Percentiles rank a stretch among this genome's conserved stretches.
Conservation (phyloP, 2,797 vertebrate species). For the Acrossocheilus wenchowensis region DNA sequence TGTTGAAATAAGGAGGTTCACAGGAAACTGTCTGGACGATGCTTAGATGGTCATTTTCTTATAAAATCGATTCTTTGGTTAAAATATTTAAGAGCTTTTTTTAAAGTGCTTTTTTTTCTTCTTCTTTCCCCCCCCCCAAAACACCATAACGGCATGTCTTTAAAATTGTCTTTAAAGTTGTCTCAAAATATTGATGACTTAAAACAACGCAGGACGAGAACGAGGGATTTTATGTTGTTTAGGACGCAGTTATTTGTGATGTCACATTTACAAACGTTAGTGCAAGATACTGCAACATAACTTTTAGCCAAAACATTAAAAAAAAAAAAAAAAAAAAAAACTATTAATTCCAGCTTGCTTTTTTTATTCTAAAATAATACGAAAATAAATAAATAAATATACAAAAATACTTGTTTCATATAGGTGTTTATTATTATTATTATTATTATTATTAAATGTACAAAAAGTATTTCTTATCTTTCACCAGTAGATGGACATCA, state of each 20-base stretch:
- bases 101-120: too few relatives aligned
- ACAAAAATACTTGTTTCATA: not conserved
- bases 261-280: not conserved
- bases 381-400: not conserved
- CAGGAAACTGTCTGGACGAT: not conserved
- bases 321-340: too few relatives aligned
- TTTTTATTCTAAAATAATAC: not conserved
- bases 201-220: not conserved
- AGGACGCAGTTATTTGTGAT: not conserved
- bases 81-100: not conserved
- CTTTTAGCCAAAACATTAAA: not conserved
- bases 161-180: not conserved
- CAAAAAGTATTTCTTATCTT: not conserved
- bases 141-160: too few relatives aligned
- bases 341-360: not conserved
- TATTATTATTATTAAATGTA: not conserved
- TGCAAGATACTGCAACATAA: not conserved
- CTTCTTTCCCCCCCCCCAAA: not conserved
- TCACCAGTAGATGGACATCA: slow-evolving; percentile 37
- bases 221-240: not conserved
- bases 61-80: not conserved
- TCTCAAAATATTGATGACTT: not conserved
- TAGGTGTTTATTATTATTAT: not conserved
- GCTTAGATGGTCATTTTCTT: not conserved
- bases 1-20: not conserved